phyloP scores from a whole-genome alignment of 2,113 vertebrate genomes.

The Oryzias melastigma region DNA sequence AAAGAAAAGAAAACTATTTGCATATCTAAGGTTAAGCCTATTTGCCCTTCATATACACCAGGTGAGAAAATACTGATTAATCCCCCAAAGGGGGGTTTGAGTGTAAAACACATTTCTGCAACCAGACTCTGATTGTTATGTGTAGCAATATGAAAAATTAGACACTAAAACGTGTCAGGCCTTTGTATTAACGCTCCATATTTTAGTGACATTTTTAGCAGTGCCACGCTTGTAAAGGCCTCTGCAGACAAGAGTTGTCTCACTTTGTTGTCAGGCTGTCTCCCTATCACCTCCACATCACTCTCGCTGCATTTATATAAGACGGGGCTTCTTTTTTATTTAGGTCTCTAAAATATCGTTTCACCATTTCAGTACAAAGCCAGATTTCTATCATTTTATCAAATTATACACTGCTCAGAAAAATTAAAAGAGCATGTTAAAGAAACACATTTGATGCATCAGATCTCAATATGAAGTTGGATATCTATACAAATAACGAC shows the following conservation, averaged over 20 bases:
- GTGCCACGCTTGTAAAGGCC: conserved; percentile 53
- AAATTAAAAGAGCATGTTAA: no score
- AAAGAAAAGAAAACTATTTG: conserved; percentile 25
- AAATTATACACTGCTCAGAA: no score
- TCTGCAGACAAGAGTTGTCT: conserved; percentile 54
- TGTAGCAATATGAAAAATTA: conserved; percentile 59
- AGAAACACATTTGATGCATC: no score
- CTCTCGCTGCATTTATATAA: conserved; percentile 52
- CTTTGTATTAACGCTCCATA: conserved; percentile 80
- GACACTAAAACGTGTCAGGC: conserved; percentile 68
- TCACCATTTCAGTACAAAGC: no score
- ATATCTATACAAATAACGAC: no score
- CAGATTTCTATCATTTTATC: background rate
- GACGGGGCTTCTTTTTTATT: background rate
- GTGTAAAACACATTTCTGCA: conserved; percentile 54
- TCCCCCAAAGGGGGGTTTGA: conserved; percentile 34
- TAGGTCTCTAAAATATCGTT: background rate
- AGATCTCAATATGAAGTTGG: no score
- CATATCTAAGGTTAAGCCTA: conserved; percentile 51
- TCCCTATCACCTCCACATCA: conserved; percentile 51
- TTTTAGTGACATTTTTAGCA: conserved; percentile 71
- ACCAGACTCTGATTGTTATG: conserved; percentile 55
- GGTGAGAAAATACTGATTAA: conserved; percentile 64
- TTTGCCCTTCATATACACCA: conserved; percentile 49
- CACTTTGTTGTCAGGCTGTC: conserved; percentile 71